phyloP scores from a whole-genome alignment of 2,797 vertebrate species.

The Anguilla megastoma region DNA sequence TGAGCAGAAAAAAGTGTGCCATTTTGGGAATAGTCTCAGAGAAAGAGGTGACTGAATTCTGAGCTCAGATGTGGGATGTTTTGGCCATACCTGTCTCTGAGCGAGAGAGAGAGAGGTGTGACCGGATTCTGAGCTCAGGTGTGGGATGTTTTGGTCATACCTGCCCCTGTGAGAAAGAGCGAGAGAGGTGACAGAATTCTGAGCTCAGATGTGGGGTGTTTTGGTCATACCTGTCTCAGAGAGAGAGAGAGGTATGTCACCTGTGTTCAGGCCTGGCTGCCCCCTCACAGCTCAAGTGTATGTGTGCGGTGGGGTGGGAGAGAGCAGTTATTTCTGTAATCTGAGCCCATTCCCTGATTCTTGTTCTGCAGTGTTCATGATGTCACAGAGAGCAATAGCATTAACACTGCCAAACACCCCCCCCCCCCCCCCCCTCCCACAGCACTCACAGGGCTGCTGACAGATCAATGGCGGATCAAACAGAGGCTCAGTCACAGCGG shows the following conservation, averaged over 20 bases:
- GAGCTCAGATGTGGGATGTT: no score
- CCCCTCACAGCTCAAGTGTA: conserved; percentile 47
- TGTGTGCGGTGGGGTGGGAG: conserved; percentile 40
- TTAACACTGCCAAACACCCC: neutral
- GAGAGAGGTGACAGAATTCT: no score
- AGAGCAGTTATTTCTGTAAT: neutral
- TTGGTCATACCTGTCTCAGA: no score
- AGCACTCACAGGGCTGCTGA: neutral
- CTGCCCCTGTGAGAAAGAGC: no score
- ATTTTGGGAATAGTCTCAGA: conserved; percentile 1
- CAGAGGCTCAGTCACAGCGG: neutral
- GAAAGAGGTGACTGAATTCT: neutral
- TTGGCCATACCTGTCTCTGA: no score
- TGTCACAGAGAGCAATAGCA: neutral
- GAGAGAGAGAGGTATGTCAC: conserved; percentile 47
- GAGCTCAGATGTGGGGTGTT: no score
- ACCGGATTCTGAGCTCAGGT: no score
- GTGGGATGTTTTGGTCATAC: no score
- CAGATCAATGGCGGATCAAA: neutral
- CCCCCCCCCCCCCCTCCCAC: neutral
- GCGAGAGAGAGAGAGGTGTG: no score
- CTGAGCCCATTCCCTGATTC: conserved; percentile 34
- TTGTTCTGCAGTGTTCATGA: conserved; percentile 37
- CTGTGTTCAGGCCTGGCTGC: conserved; percentile 55
- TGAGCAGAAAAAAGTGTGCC: neutral